Percentiles rank a stretch among this genome's conserved stretches.
These are phyloP conservation scores for Hycleus phaleratus DNA, from an alignment of 1,140 invertebrate species.

Conservation along the genomic window DNA sequence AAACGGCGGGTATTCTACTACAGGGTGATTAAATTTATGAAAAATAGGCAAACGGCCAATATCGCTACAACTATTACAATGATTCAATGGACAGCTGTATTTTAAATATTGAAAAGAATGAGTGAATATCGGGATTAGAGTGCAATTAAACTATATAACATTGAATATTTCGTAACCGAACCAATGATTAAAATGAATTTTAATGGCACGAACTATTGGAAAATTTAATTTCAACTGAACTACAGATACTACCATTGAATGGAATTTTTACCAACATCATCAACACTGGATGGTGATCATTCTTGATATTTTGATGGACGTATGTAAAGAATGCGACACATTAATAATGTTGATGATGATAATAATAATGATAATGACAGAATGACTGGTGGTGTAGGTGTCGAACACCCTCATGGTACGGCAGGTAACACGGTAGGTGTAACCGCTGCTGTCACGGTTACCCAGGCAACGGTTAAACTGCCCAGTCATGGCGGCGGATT, in stretches of 20 bases:
- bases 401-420: slow-evolving; percentile 13
- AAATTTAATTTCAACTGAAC: no score
- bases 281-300: background rate
- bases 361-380: no score
- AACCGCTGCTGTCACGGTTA: slow-evolving; percentile 28
- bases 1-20: background rate
- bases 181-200: no score
- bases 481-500: slow-evolving; percentile 36
- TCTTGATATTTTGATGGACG: slow-evolving; percentile 8
- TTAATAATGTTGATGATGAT: background rate
- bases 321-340: slow-evolving; percentile 10
- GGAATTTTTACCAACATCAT: no score
- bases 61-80: no score
- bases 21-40: slow-evolving; percentile 11
- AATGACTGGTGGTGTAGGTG: slow-evolving; percentile 5
- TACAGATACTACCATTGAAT: no score
- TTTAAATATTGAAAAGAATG: slow-evolving; percentile 5
- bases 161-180: background rate
- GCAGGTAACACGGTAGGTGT: slow-evolving; percentile 32
- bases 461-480: slow-evolving; percentile 34
- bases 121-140: background rate
- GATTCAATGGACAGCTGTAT: background rate
- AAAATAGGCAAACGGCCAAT: slow-evolving; percentile 5
- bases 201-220: no score
- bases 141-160: slow-evolving; percentile 8